A percentile compares a stretch with the other conserved stretches of the same genome.
Evolutionary conservation across 2,113 vertebrate genomes (phyloP).

Genomic region (Lepus timidus): DNA sequence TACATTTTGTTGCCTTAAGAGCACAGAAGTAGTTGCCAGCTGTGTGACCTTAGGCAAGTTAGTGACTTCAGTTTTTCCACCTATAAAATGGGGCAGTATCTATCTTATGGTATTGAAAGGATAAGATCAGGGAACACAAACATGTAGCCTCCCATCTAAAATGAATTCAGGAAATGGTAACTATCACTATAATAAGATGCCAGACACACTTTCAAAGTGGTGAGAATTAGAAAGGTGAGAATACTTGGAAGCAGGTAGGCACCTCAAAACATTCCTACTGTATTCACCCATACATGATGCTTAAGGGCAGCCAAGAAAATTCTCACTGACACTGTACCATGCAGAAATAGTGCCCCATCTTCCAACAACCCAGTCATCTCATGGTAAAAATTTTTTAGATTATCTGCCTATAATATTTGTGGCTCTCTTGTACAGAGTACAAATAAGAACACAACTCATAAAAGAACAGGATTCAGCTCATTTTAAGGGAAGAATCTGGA

Average conservation of each 20-base stretch:
- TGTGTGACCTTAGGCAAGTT: not conserved
- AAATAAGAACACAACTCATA: not conserved
- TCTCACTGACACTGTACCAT: not conserved
- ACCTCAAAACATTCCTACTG: not conserved
- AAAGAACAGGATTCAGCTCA: not conserved
- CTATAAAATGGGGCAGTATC: not conserved
- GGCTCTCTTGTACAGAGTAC: not conserved
- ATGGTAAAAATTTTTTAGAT: not conserved
- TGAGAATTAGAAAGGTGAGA: slow-evolving; percentile 10
- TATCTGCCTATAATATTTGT: not conserved
- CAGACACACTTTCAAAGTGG: slow-evolving; percentile 15
- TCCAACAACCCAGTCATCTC: not conserved
- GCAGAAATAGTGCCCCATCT: not conserved
- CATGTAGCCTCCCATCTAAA: not conserved
- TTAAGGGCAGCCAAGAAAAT: not conserved
- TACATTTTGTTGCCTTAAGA: slow-evolving; percentile 24
- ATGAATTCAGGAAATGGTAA: not conserved
- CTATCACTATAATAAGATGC: not conserved
- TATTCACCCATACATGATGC: not conserved
- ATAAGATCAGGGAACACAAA: not conserved
- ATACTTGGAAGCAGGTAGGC: not conserved
- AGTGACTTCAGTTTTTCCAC: slow-evolving; percentile 4
- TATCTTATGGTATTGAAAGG: not conserved
- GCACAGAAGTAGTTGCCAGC: not conserved
- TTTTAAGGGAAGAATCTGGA: no score